Evolutionary conservation across 1,140 invertebrate species (phyloP).

Genomic region (Arion vulgaris): DNA sequence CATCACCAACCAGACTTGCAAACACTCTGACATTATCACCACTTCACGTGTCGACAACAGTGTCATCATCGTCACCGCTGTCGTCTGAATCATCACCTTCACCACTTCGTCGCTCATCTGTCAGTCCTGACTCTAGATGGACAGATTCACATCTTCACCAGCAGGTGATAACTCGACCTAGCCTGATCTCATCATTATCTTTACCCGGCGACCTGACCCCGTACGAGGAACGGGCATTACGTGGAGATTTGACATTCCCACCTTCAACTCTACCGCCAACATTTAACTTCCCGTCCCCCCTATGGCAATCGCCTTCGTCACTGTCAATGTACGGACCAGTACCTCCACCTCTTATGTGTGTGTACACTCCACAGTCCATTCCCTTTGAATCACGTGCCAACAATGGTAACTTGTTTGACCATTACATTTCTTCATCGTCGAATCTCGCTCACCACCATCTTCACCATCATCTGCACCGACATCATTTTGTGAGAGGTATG

Average conservation of each 20-base stretch:
- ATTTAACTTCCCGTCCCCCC: neutral
- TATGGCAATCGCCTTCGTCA: neutral
- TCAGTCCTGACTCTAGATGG: constrained; percentile 4
- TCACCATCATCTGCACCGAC: constrained; percentile 2
- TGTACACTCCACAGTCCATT: neutral
- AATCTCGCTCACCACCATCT: neutral
- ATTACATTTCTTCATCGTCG: neutral
- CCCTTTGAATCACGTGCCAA: neutral
- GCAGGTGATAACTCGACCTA: neutral
- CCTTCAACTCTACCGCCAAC: neutral
- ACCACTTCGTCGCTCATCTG: neutral
- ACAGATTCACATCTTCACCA: neutral
- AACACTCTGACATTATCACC: neutral
- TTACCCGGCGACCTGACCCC: neutral
- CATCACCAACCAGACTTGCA: neutral
- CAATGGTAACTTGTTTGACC: neutral
- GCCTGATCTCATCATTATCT: neutral
- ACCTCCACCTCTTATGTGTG: neutral
- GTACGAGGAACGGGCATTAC: neutral
- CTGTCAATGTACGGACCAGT: neutral
- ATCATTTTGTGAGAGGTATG: neutral
- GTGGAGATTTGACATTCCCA: neutral
- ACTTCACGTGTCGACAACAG: constrained; percentile 13
- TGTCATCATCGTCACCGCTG: constrained; percentile 11
- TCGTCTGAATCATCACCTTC: constrained; percentile 13